Conservation (phyloP, 2,113 vertebrate species). For the Ictalurus furcatus region DNA sequence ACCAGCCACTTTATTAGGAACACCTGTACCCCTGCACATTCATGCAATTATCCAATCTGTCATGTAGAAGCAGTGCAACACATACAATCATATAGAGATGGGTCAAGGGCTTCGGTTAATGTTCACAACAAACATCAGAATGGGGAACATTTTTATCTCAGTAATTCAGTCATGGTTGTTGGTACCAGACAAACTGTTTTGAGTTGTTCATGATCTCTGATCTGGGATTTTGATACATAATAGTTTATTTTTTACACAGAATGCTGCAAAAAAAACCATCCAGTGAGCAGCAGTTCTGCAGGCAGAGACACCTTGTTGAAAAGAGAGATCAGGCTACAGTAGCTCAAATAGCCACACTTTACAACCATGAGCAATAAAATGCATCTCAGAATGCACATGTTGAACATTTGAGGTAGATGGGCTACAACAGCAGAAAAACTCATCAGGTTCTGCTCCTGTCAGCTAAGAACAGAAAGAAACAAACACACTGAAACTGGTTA, state of each 20-base stretch:
- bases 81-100: neutral
- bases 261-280: too few species aligned
- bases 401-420: too few species aligned
- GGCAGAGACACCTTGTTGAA: neutral
- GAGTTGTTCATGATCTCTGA: too few species aligned
- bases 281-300: too few species aligned
- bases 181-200: neutral
- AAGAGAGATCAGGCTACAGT: neutral
- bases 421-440: neutral
- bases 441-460: too few species aligned
- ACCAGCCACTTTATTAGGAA: neutral
- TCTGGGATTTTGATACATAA: too few species aligned
- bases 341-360: neutral
- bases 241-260: too few species aligned
- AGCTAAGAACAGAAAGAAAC: neutral
- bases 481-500: neutral
- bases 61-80: neutral
- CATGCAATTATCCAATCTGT: neutral
- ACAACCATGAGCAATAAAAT: neutral
- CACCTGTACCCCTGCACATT: neutral
- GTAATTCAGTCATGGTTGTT: neutral
- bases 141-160: neutral
- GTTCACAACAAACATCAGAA: too few species aligned
- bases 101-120: neutral
- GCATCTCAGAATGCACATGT: too few species aligned